Evolutionary conservation across 35 echinoderm and acorn worm genomes (phyloP).

Genomic region (Apostichopus japonicus): DNA sequence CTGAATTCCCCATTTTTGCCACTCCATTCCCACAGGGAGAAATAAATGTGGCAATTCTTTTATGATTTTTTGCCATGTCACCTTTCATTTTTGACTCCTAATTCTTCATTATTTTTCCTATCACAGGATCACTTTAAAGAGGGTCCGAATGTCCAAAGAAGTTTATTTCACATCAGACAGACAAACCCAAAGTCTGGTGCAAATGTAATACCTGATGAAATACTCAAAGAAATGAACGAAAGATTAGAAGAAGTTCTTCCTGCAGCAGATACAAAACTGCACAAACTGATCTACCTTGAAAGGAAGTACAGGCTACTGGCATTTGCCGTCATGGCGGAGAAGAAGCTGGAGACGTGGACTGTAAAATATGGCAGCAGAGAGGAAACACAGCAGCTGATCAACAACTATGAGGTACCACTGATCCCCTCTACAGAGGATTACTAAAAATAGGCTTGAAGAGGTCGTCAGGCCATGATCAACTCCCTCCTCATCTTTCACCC

Average conservation of each 20-base stretch:
- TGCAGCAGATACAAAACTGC: constrained; percentile 48
- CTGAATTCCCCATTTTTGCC: neutral
- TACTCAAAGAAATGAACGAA: constrained; percentile 72
- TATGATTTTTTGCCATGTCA: neutral
- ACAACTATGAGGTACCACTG: constrained; percentile 78
- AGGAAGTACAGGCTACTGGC: constrained; percentile 83
- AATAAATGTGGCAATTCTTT: neutral
- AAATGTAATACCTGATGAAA: constrained; percentile 63
- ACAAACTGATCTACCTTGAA: constrained; percentile 85
- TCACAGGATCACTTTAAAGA: constrained; percentile 81
- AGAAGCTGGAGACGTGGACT: constrained; percentile 91
- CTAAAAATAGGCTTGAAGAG: too few relatives aligned
- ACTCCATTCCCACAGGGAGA: neutral
- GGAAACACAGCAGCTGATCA: constrained; percentile 57
- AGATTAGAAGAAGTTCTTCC: constrained; percentile 68
- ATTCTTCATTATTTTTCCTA: neutral
- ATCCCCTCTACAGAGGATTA: neutral
- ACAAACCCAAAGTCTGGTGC: constrained; percentile 49
- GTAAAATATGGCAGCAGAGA: constrained; percentile 87
- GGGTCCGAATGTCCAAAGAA: constrained; percentile 48
- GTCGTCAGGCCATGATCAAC: too few relatives aligned
- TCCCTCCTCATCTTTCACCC: too few relatives aligned
- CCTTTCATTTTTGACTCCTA: neutral
- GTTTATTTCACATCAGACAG: constrained; percentile 71
- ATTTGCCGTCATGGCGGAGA: constrained; percentile 98